Evolutionary conservation across 2,888 invertebrate genomes (phyloP).

Genomic region (Nomada hirtipes): DNA sequence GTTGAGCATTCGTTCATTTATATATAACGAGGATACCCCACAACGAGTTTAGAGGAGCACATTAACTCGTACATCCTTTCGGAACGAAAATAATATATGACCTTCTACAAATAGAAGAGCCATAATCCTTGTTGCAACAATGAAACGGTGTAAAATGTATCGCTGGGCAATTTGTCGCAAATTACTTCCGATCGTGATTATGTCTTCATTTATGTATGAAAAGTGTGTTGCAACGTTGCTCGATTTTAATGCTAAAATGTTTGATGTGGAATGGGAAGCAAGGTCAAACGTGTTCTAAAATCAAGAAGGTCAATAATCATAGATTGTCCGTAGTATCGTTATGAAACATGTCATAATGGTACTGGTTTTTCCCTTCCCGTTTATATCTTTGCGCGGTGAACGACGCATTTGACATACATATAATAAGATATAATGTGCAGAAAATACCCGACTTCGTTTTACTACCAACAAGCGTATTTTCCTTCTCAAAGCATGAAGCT

Average conservation of each 20-base stretch:
- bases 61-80: constrained; percentile 74
- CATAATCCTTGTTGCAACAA: constrained; percentile 35
- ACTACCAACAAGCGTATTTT: not conserved
- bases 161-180: constrained; percentile 42
- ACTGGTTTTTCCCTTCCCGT: constrained; percentile 23
- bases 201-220: constrained; percentile 25
- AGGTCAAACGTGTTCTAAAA: constrained; percentile 39
- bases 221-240: constrained; percentile 17
- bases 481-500: not conserved
- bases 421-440: not conserved
- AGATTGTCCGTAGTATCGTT: constrained; percentile 21
- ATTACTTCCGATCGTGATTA: constrained; percentile 67
- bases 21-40: constrained; percentile 30
- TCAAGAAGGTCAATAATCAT: constrained; percentile 60
- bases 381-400: constrained; percentile 1
- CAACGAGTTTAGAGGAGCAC: constrained; percentile 25
- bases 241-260: constrained; percentile 34
- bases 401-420: not conserved
- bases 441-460: not conserved
- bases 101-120: constrained; percentile 49
- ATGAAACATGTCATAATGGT: constrained; percentile 43
- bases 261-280: constrained; percentile 36
- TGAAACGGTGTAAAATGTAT: constrained; percentile 50
- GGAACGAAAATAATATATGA: constrained; percentile 66
- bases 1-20: constrained; percentile 25